phyloP scores from a whole-genome alignment of 1,140 invertebrate species.

The Oscheius sp. region DNA sequence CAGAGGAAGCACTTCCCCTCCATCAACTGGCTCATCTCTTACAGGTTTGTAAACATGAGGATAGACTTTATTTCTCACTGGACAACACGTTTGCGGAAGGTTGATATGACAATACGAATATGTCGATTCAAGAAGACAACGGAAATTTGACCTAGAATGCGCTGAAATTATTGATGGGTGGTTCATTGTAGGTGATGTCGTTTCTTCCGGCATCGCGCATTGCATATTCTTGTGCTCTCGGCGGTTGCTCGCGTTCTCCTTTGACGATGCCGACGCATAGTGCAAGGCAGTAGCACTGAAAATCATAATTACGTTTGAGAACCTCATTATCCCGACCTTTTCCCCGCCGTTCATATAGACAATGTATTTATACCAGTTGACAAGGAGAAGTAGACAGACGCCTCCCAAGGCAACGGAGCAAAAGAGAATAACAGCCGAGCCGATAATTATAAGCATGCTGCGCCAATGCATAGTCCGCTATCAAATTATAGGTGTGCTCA shows the following conservation, averaged over 20 bases:
- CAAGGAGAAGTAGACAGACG: slow-evolving; percentile 43
- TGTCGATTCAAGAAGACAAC: neutral
- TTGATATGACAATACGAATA: slow-evolving; percentile 25
- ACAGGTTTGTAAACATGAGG: slow-evolving; percentile 70
- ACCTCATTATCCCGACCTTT: slow-evolving; percentile 12
- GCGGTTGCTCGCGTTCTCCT: neutral
- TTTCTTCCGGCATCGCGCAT: slow-evolving; percentile 1
- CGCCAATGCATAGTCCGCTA: slow-evolving; percentile 20
- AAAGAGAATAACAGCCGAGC: slow-evolving; percentile 48
- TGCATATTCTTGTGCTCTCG: neutral
- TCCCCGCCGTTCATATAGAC: slow-evolving; percentile 56
- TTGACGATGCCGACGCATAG: slow-evolving; percentile 2
- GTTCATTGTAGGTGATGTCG: neutral
- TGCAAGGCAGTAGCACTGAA: slow-evolving; percentile 16
- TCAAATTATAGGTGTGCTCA: neutral
- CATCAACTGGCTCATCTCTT: slow-evolving; percentile 99
- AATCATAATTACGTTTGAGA: neutral
- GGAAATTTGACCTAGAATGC: neutral
- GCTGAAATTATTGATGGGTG: slow-evolving; percentile 1
- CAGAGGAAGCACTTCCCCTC: slow-evolving; percentile 99
- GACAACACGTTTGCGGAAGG: slow-evolving; percentile 18
- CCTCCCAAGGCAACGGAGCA: neutral
- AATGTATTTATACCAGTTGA: slow-evolving; percentile 59
- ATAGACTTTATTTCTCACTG: slow-evolving; percentile 7
- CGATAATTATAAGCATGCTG: slow-evolving; percentile 40